Base-by-base conservation (phyloP, 2,888 invertebrate species). In the Dusona sp. region DNA sequence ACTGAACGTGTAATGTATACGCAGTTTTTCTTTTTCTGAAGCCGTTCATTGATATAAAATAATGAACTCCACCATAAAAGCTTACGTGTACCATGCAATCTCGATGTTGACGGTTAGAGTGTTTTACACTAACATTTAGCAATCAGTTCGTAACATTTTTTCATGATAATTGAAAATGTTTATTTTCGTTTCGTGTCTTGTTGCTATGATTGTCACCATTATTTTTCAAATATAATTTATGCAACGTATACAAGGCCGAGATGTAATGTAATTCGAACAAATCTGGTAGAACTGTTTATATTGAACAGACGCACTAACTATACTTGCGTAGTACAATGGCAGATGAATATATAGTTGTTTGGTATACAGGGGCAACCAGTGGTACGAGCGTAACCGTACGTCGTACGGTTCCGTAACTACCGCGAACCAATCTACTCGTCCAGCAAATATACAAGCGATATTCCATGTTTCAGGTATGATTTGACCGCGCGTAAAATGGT, bases 401-500 rank as follows among this genome's bases (percentile, higher is more conserved):
- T 19, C 61, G 36, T 51, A 80, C 57, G 68, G 36, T 68, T 42
- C 36, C 75, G 75, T 75, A 75, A 75, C 57, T 29, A 61, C 57
- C 67, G 74, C 36, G 74, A 74, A 68, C 54, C 61, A 75, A 75
- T 75, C 57, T 65, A 45, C 22, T 74, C 57, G 51, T 67, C 54
- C 48, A 22, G 73, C 68, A 33, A 45, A 33, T 61, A 29, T 45
- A 79, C 54, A 42, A 22, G 38, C n/a, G n/a, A 25, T 57, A 36
- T 33, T n/a, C 57, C 45, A 65, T 51, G 51, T 68, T 19, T 48
- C 45, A 38, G 36, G 77, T 74, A 83, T 77, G 65, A 79, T 77
- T 79, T 77, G n/a, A 79, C 72, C 65, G 64, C 75, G 70, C 67
- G 65, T 80, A 42, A 74, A 85, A 86, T 83, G 51, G 83, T 75